phyloP scores from a whole-genome alignment of 2,888 invertebrate genomes.

The Acrobasis repandana region DNA sequence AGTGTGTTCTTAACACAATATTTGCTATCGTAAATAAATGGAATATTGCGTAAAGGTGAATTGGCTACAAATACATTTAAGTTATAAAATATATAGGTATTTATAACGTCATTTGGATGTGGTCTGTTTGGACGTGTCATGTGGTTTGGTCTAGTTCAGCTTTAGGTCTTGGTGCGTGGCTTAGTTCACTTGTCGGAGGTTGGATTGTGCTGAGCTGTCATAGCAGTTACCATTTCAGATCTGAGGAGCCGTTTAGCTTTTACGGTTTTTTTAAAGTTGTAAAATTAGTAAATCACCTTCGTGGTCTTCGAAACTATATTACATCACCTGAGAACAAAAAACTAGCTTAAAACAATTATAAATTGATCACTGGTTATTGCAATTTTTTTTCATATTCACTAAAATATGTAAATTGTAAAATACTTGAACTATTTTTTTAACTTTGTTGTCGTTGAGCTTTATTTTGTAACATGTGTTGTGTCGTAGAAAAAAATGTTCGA shows the following conservation, averaged over 20 bases:
- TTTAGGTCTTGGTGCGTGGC: slow-evolving; percentile 51
- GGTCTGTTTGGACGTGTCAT: slow-evolving; percentile 34
- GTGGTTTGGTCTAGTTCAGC: slow-evolving; percentile 47
- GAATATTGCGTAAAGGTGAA: too few relatives aligned
- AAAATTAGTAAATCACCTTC: not conserved
- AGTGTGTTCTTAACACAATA: too few relatives aligned
- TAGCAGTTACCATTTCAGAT: not conserved
- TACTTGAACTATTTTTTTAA: too few relatives aligned
- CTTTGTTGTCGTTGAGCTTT: too few relatives aligned
- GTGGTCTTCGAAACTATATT: not conserved
- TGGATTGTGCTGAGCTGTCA: slow-evolving; percentile 23
- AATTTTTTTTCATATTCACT: too few relatives aligned
- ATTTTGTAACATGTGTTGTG: too few relatives aligned
- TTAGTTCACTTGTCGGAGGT: slow-evolving; percentile 39
- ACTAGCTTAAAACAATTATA: too few relatives aligned
- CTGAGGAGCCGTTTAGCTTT: slow-evolving; percentile 15
- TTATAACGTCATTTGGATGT: slow-evolving; percentile 5
- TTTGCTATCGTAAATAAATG: too few relatives aligned
- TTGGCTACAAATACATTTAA: not conserved
- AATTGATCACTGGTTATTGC: too few relatives aligned
- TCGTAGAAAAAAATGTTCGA: too few relatives aligned
- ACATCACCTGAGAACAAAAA: too few relatives aligned
- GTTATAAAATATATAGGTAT: not conserved
- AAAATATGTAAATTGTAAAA: too few relatives aligned
- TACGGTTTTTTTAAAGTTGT: not conserved